Conservation (phyloP, 2,888 invertebrate genomes). For the Acleris cristana region DNA sequence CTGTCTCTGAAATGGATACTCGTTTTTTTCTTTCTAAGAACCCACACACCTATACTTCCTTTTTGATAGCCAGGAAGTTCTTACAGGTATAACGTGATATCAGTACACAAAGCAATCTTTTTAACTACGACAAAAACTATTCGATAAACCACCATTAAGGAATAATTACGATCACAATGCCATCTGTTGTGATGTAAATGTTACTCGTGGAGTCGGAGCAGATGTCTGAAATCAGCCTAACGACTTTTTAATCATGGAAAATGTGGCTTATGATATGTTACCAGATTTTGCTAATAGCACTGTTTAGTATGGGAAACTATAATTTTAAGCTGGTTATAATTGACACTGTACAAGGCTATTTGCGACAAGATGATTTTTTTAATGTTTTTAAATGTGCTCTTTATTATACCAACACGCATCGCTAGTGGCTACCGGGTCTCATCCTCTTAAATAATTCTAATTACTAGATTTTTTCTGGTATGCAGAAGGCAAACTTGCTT, state of each 20-base stretch:
- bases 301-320: conserved; percentile 19
- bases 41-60: too few species aligned
- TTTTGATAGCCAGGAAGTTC: too few species aligned
- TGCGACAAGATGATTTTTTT: neutral
- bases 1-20: too few species aligned
- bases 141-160: neutral
- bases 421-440: too few species aligned
- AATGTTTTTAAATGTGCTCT: neutral
- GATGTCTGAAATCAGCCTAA: conserved; percentile 44
- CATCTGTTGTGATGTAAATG: conserved; percentile 3
- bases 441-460: too few species aligned
- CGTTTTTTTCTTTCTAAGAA: too few species aligned
- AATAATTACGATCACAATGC: conserved; percentile 1
- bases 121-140: too few species aligned
- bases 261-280: conserved; percentile 26
- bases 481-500: too few species aligned
- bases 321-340: conserved; percentile 12
- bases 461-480: too few species aligned
- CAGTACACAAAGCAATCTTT: too few species aligned
- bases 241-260: conserved; percentile 58
- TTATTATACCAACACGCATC: too few species aligned
- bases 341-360: conserved; percentile 6
- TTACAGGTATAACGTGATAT: too few species aligned
- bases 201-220: neutral
- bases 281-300: conserved; percentile 25